These are phyloP conservation scores for Homarus americanus DNA, from an alignment of 1,140 invertebrate species.

Conservation along the genomic window DNA sequence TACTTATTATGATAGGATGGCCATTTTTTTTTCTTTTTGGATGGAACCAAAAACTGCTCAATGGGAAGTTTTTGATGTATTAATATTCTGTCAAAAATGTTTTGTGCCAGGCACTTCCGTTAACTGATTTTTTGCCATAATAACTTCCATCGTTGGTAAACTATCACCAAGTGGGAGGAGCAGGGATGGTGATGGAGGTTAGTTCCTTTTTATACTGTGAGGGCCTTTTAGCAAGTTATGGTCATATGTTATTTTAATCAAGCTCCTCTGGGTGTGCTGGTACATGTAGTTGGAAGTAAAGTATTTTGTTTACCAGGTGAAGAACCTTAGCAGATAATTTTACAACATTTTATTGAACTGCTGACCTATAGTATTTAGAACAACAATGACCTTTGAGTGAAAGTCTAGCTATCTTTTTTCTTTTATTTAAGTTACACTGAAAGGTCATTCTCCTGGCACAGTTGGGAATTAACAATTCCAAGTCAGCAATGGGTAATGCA, in stretches of 20 bases:
- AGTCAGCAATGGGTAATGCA: background rate
- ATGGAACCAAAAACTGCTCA: constrained; percentile 57
- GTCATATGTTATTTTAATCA: constrained; percentile 4
- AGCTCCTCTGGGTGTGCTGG: background rate
- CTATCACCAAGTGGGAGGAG: constrained; percentile 23
- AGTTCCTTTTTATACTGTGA: constrained; percentile 55
- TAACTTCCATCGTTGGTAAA: constrained; percentile 32
- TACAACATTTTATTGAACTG: background rate
- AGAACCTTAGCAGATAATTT: background rate
- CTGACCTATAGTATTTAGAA: background rate
- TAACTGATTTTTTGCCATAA: constrained; percentile 41
- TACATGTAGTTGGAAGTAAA: background rate
- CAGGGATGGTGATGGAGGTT: constrained; percentile 10
- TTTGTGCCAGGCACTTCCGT: constrained; percentile 51
- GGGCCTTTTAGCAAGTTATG: constrained; percentile 32
- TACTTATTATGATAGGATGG: background rate
- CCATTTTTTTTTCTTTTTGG: constrained; percentile 29
- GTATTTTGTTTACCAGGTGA: background rate
- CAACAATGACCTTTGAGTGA: too few relatives aligned
- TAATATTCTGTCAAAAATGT: constrained; percentile 37
- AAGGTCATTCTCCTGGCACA: background rate
- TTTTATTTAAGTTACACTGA: background rate
- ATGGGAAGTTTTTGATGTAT: constrained; percentile 65
- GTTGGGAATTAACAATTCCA: background rate
- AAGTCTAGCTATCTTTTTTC: background rate